Evolutionary conservation across 2,797 vertebrate species (phyloP), one percentile per base, ranked within the genome.

Genomic region (Pangasius larnaudii): DNA sequence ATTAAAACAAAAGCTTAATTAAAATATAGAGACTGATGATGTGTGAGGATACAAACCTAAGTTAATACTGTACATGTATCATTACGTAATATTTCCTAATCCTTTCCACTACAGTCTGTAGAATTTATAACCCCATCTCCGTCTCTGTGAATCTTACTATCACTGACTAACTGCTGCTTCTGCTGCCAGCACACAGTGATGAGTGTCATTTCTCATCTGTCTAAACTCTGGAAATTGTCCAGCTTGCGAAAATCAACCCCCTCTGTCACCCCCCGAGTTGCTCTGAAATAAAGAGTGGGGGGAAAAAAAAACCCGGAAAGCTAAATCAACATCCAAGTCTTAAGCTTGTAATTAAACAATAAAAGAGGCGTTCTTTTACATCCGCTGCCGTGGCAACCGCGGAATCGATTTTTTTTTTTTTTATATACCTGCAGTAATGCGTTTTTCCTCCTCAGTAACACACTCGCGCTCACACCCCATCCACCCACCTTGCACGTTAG

Each of bases 341-440:
- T 88, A 90, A 91, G 88, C 94, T 87, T 92, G 89, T 95, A 95
- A 96, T 96, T 96, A 96, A 95, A 94, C 91, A 93, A 93, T 94
- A 93, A 93, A 94, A 91, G 93, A 94, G 85, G 90, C 93, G 93
- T 93, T 94, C 92, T 95, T 92, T 94, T 93, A 93, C 93, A 91
- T 90, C 67, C 36, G 92, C 93, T 91, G 91, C 93, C 86, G 90
- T 88, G 89, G 89, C 85, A 89, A 80, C 88, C 75, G 53, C 89
- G 80, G 65, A 92, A 95, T 95, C 93, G 93, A 95, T 95, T 94
- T 95, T 94, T 95, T 93, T 36, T 36, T 58, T 56, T 3, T 36
- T 36, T 58, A 36, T 3, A 94, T 93, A 95, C 94, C 93, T 94
- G 91, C 90, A 85, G 88, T 91, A 94, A 93, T 49, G 58, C 94